Evolutionary conservation across 2,888 invertebrate species (phyloP).

Genomic region (Archaeoteleia sp.): DNA sequence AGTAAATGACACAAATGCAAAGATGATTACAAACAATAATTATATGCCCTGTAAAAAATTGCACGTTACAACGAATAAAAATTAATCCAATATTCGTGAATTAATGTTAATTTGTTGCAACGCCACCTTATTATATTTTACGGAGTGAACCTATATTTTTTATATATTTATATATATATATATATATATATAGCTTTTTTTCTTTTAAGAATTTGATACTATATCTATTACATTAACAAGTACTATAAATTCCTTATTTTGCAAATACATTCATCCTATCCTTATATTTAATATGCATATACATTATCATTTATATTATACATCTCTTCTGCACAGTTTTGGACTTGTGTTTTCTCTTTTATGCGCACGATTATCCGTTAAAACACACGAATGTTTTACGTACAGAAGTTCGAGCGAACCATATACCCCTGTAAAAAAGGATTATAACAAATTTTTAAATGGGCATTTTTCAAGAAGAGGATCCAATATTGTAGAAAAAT

Average conservation of each 20-base stretch:
- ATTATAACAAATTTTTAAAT: too few species aligned
- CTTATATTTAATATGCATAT: slow-evolving; percentile 44
- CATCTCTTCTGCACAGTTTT: slow-evolving; percentile 38
- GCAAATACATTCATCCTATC: slow-evolving; percentile 51
- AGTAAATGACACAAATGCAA: too few species aligned
- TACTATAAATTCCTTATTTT: slow-evolving; percentile 52
- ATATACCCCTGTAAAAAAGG: slow-evolving; percentile 9
- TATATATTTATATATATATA: slow-evolving; percentile 40
- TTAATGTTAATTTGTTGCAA: too few species aligned
- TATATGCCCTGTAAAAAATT: too few species aligned
- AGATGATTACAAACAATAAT: too few species aligned
- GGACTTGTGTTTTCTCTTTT: slow-evolving; percentile 36
- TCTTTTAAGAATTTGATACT: slow-evolving; percentile 46
- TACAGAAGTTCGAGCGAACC: slow-evolving; percentile 23
- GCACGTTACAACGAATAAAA: too few species aligned
- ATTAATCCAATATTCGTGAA: too few species aligned
- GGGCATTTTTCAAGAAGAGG: too few species aligned
- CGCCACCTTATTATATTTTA: too few species aligned
- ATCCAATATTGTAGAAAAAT: too few species aligned
- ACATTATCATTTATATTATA: slow-evolving; percentile 48
- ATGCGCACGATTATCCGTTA: slow-evolving; percentile 31
- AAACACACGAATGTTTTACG: slow-evolving; percentile 31
- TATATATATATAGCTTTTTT: slow-evolving; percentile 46
- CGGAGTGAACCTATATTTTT: slow-evolving; percentile 29
- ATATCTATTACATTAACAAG: slow-evolving; percentile 50